phyloP scores from a whole-genome alignment of 2,888 invertebrate genomes.

The Meghimatium bilineatum region DNA sequence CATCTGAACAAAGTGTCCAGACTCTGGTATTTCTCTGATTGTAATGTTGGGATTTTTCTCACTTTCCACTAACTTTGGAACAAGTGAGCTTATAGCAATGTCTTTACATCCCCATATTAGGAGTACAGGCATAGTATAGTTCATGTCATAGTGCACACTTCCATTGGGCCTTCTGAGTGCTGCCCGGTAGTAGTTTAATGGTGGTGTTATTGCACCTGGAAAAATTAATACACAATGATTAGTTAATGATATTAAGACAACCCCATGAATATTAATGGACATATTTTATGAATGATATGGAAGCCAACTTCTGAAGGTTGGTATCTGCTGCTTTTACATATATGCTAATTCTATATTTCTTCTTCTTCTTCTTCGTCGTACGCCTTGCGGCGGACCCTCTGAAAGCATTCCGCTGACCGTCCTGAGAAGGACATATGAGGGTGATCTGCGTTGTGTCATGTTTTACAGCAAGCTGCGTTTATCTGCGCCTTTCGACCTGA shows the following conservation, averaged over 20 bases:
- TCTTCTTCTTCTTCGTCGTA: no score
- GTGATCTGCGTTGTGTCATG: no score
- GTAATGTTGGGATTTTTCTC: conserved; percentile 77
- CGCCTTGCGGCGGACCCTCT: no score
- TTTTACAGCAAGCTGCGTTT: no score
- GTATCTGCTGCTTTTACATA: no score
- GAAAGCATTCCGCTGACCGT: no score
- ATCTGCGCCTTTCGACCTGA: no score
- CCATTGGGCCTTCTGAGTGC: conserved; percentile 16
- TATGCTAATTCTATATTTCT: no score
- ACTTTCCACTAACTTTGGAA: conserved; percentile 47
- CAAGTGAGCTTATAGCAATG: conserved; percentile 55
- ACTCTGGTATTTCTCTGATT: conserved; percentile 82
- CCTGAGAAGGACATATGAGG: no score
- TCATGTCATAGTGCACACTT: conserved; percentile 17
- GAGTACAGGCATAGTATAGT: conserved; percentile 55
- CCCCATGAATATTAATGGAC: no score
- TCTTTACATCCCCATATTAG: conserved; percentile 65
- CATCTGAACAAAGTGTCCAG: conserved; percentile 87
- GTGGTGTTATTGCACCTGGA: conserved; percentile 44
- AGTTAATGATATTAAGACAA: background rate
- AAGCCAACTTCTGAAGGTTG: no score
- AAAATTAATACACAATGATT: background rate
- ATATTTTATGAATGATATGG: no score
- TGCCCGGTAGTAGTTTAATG: conserved; percentile 52